Conservation (phyloP, 2,113 vertebrate species). For the Coturnix japonica region DNA sequence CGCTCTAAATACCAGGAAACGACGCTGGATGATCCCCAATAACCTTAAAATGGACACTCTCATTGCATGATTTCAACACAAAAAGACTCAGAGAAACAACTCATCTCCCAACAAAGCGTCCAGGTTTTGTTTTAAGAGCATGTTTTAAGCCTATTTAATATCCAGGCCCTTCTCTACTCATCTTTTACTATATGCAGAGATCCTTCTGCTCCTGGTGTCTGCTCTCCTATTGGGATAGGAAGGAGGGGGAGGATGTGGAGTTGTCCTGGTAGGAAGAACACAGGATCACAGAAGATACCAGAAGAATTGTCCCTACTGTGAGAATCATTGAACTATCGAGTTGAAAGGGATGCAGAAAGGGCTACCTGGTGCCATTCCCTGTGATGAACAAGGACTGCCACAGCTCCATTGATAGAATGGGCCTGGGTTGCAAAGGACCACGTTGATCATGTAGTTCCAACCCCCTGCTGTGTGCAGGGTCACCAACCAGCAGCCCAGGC, state of each 20-base stretch:
- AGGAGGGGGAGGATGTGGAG: too few species aligned
- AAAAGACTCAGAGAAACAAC: not conserved
- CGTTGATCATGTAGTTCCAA: too few species aligned
- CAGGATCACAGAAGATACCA: not conserved
- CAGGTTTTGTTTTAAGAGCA: accelerated
- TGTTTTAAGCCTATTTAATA: not conserved
- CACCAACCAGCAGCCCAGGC: too few species aligned
- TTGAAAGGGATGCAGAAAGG: too few species aligned
- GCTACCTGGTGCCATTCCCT: too few species aligned
- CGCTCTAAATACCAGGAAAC: not conserved
- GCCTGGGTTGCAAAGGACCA: too few species aligned
- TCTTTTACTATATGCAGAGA: not conserved
- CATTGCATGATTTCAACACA: not conserved
- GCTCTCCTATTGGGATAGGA: not conserved
- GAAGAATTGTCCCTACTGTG: too few species aligned
- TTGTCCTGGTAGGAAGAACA: not conserved
- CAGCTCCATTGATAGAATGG: too few species aligned
- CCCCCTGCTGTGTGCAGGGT: too few species aligned
- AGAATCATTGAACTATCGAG: too few species aligned
- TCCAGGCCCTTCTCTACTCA: accelerated
- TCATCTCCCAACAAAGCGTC: not conserved
- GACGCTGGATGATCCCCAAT: not conserved
- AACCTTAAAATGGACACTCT: slow-evolving; percentile 13
- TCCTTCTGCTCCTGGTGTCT: not conserved
- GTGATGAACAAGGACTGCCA: too few species aligned